phyloP scores from a whole-genome alignment of 1,140 invertebrate species.

The Heterodera schachtii region DNA sequence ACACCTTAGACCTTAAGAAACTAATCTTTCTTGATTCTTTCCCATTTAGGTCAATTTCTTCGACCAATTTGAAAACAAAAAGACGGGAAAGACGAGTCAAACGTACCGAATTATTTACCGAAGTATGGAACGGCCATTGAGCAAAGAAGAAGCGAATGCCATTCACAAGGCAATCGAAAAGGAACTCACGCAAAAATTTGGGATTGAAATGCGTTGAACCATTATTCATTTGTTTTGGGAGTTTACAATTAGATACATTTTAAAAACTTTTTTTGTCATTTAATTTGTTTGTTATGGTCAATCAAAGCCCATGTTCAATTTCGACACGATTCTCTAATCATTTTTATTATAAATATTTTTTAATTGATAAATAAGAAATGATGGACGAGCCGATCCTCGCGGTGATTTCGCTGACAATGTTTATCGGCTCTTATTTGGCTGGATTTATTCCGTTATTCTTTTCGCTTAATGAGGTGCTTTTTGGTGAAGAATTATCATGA shows the following conservation, averaged over 20 bases:
- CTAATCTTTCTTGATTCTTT: background rate
- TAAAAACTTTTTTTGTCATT: background rate
- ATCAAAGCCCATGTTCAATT: background rate
- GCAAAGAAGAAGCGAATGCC: conserved; percentile 81
- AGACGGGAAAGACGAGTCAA: conserved; percentile 80
- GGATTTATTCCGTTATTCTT: conserved; percentile 90
- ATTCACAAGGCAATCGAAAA: conserved; percentile 42
- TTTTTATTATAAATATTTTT: too few species aligned
- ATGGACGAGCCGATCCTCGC: conserved; percentile 31
- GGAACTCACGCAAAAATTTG: conserved; percentile 35
- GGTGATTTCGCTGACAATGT: conserved; percentile 74
- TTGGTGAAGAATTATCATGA: conserved; percentile 9
- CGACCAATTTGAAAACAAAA: conserved; percentile 85
- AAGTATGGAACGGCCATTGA: conserved; percentile 85
- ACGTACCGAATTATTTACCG: conserved; percentile 91
- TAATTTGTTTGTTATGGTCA: background rate
- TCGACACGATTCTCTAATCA: too few species aligned
- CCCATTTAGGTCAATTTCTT: conserved; percentile 70
- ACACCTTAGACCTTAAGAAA: too few species aligned
- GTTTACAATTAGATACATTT: conserved; percentile 7
- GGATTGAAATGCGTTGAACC: conserved; percentile 41
- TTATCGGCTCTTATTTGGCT: conserved; percentile 88
- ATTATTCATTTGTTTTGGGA: background rate
- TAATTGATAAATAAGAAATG: too few species aligned
- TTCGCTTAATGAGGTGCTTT: conserved; percentile 84